These are phyloP conservation scores for Andrena hattorfiana DNA, from an alignment of 2,888 invertebrate genomes.

Conservation along the genomic window DNA sequence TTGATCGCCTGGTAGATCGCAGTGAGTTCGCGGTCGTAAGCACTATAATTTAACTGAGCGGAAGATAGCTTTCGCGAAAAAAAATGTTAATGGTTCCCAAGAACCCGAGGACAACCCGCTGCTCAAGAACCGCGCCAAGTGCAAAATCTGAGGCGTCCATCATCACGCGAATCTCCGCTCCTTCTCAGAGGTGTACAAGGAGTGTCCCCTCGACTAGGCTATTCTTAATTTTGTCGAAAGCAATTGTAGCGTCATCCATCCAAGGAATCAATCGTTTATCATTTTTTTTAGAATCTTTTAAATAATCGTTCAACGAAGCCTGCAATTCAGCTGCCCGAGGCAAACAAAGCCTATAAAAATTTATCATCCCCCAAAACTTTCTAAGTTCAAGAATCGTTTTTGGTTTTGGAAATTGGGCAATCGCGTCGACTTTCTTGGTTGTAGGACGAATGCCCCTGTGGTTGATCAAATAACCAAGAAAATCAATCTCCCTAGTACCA, in stretches of 20 bases:
- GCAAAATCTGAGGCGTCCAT: slow-evolving; percentile 11
- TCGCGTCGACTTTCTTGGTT: neutral
- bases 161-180: neutral
- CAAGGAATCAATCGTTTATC: neutral
- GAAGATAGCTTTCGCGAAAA: slow-evolving; percentile 15
- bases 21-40: slow-evolving; percentile 16
- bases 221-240: too few species aligned
- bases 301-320: neutral
- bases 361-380: neutral
- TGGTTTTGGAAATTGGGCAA: neutral
- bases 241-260: too few species aligned
- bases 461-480: neutral
- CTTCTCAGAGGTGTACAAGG: neutral
- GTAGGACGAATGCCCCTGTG: neutral
- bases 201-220: too few species aligned
- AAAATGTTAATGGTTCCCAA: slow-evolving; percentile 8
- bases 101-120: neutral
- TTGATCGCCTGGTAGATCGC: neutral
- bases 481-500: neutral
- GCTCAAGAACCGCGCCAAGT: slow-evolving; percentile 13
- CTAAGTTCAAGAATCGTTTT: neutral
- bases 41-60: neutral
- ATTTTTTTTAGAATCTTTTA: neutral
- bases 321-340: neutral
- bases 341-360: neutral